Conservation (phyloP, 2,888 invertebrate genomes). For the Cristatella mucedo region DNA sequence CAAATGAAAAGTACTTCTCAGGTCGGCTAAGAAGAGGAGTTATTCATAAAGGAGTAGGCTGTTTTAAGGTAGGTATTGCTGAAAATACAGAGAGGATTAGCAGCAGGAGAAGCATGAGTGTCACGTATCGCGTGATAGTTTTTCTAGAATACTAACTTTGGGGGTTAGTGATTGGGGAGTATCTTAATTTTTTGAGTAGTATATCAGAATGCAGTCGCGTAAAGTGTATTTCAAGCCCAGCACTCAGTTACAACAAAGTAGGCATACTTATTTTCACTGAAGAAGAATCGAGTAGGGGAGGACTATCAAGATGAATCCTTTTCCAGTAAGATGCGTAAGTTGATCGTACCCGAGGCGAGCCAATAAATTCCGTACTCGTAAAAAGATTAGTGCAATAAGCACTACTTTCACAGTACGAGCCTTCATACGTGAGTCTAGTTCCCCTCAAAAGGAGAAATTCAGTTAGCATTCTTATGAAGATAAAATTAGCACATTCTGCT, state of each 20-base stretch:
- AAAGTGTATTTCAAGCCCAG: too few relatives aligned
- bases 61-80: too few relatives aligned
- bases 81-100: too few relatives aligned
- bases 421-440: conserved; percentile 13
- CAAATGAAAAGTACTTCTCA: too few relatives aligned
- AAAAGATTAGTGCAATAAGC: conserved; percentile 47
- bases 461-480: conserved; percentile 21
- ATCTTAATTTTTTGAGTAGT: too few relatives aligned
- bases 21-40: conserved; percentile 9
- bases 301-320: conserved; percentile 15
- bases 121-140: conserved; percentile 14
- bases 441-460: conserved; percentile 45
- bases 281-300: too few relatives aligned
- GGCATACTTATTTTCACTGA: too few relatives aligned
- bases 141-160: conserved; percentile 14
- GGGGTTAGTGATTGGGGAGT: conserved; percentile 4
- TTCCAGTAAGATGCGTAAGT: conserved; percentile 42
- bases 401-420: conserved; percentile 45
- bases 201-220: too few relatives aligned
- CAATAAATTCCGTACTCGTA: conserved; percentile 51
- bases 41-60: too few relatives aligned
- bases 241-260: too few relatives aligned
- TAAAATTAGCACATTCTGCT: conserved; percentile 31
- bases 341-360: conserved; percentile 62
- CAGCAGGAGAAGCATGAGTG: conserved; percentile 13